Conservation (phyloP, 2,888 invertebrate species). For the Eubasilissa splendida region DNA sequence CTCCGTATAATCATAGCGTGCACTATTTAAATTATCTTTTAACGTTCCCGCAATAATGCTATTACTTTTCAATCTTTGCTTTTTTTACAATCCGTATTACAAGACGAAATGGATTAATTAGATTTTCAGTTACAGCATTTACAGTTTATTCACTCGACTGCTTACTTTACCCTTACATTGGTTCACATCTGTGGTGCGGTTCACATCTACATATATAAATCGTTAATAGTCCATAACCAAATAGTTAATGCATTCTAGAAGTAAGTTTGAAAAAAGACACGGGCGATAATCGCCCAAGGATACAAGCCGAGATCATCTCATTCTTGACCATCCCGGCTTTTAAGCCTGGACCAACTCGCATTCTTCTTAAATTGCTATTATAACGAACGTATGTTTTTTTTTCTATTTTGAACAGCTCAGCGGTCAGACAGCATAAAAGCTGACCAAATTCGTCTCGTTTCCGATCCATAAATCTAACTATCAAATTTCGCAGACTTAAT, state of each 20-base stretch:
- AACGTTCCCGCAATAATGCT: no score
- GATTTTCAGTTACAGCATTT: no score
- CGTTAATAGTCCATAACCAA: not conserved
- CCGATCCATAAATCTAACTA: conserved; percentile 14
- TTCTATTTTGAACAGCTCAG: conserved; percentile 7
- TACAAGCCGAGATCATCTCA: not conserved
- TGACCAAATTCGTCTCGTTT: conserved; percentile 33
- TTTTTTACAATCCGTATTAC: no score
- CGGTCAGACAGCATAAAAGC: conserved; percentile 19
- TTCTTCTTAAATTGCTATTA: conserved; percentile 47
- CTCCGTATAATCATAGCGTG: no score
- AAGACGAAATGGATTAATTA: no score
- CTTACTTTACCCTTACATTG: no score
- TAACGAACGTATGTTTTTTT: conserved; percentile 35
- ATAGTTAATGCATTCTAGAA: not conserved
- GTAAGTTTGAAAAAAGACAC: not conserved
- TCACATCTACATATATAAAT: no score
- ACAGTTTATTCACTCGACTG: no score
- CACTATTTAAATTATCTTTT: no score
- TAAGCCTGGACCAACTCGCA: conserved; percentile 29
- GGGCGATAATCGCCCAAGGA: not conserved
- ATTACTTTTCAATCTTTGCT: no score
- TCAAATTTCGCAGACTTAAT: not conserved
- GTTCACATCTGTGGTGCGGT: no score
- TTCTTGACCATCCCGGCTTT: not conserved